Evolutionary conservation across 2,888 invertebrate genomes (phyloP), one percentile per base, ranked within the genome.

Genomic region (Caenorhabditis japonica): DNA sequence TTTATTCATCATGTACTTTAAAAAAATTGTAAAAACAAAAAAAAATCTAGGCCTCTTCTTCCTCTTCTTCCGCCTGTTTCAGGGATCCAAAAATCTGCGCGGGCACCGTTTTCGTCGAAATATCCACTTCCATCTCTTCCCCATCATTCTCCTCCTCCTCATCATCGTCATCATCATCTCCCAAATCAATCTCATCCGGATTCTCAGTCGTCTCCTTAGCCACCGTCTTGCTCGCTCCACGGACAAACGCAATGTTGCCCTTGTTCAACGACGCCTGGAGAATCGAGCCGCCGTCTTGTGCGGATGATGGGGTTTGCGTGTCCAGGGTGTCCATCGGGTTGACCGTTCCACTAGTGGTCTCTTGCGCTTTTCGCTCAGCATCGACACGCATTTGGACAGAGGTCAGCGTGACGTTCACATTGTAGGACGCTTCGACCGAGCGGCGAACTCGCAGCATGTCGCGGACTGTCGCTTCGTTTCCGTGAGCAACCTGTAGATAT

Each of bases 361-460:
- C 75, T 12, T 62, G 53, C 27, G 75, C 64, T 19, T 75, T 75
- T n/a, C 75, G 25, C n/a, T 75, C 75, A 1, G 75, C 75, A 55
- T 66, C 76, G 27, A 64, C 94, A 83, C 96, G 90, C 93, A 97
- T 95, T 89, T 97, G 97, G 0, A 96, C 95, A 13, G 95, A 94
- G 95, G 97, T 97, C 93, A 96, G 97, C 88, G 97, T 97, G n/a
- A 92, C 91, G 87, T 97, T 96, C 0, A 97, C 97, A 88, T 97
- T 99, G 88, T 95, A 99, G 85, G 94, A 94, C 30, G 84, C 83
- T 62, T 74, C 62, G 3, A 79, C 94, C 87, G 95, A 95, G 83
- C 97, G 92, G 90, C 97, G 96, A 77, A 99, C 96, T 10, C 80
- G 62, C 13, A 80, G 85, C 77, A 77, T 73, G 49, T 76, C 79